Evolutionary conservation across 2,113 vertebrate species (phyloP).

Genomic region (Agapornis roseicollis): DNA sequence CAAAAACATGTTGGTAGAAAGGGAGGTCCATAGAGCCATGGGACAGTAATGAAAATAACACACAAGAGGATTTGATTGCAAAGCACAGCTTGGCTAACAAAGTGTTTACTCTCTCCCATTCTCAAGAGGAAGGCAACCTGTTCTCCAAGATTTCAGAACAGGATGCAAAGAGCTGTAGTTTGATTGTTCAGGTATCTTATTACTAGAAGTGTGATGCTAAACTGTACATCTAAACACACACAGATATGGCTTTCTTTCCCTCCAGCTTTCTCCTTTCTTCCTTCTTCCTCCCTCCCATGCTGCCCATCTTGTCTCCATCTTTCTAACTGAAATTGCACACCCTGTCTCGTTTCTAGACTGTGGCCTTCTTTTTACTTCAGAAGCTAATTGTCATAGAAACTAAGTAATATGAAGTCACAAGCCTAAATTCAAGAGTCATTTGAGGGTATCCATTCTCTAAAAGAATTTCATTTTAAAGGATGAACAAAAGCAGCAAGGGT

Average conservation of each 20-base stretch:
- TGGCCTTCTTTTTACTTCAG: background rate
- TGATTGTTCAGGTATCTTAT: accelerated
- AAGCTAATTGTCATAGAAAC: background rate
- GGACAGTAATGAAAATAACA: background rate
- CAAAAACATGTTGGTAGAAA: background rate
- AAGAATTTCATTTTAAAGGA: background rate
- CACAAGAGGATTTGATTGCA: background rate
- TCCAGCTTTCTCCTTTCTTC: background rate
- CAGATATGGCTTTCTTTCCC: background rate
- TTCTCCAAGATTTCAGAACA: background rate
- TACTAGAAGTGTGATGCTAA: background rate
- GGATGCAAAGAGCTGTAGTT: background rate
- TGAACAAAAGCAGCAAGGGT: background rate
- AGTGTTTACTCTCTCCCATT: background rate
- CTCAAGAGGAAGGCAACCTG: background rate
- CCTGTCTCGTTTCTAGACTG: background rate
- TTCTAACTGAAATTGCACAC: background rate
- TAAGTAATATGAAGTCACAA: background rate
- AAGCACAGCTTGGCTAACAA: background rate
- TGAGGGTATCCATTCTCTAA: background rate
- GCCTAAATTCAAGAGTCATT: background rate
- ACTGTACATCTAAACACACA: background rate
- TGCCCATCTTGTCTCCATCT: background rate
- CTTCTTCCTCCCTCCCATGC: background rate
- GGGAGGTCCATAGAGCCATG: no score